These are phyloP conservation scores for Guaruba guarouba DNA, from an alignment of 2,113 vertebrate genomes.

Conservation along the genomic window DNA sequence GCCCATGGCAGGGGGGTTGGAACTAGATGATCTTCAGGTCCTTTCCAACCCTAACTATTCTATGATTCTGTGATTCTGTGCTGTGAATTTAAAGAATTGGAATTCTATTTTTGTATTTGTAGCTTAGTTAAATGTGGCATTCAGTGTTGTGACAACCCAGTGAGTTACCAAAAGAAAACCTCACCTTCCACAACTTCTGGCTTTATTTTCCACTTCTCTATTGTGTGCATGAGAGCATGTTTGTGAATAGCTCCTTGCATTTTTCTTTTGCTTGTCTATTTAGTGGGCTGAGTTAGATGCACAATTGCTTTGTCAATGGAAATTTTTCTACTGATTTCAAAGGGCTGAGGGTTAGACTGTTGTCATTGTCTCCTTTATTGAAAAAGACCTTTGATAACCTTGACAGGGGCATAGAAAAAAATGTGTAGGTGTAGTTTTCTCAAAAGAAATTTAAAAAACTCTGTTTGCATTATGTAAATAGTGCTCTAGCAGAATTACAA, in stretches of 20 bases:
- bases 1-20: neutral
- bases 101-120: neutral
- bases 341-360: neutral
- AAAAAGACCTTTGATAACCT: neutral
- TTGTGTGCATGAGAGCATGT: neutral
- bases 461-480: neutral
- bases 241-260: neutral
- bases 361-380: neutral
- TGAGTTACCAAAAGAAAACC: neutral
- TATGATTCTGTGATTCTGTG: neutral
- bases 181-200: neutral
- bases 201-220: neutral
- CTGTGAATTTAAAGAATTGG: neutral
- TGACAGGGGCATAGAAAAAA: neutral
- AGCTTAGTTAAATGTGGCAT: neutral
- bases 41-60: neutral
- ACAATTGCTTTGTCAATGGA: neutral
- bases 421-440: neutral
- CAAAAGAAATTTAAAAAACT: neutral
- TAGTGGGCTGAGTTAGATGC: neutral
- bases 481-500: neutral
- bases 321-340: neutral
- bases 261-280: neutral
- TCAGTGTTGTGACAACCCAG: neutral
- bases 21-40: neutral